These are phyloP conservation scores for Heliconius nattereri DNA, from an alignment of 1,140 invertebrate species.

Conservation along the genomic window DNA sequence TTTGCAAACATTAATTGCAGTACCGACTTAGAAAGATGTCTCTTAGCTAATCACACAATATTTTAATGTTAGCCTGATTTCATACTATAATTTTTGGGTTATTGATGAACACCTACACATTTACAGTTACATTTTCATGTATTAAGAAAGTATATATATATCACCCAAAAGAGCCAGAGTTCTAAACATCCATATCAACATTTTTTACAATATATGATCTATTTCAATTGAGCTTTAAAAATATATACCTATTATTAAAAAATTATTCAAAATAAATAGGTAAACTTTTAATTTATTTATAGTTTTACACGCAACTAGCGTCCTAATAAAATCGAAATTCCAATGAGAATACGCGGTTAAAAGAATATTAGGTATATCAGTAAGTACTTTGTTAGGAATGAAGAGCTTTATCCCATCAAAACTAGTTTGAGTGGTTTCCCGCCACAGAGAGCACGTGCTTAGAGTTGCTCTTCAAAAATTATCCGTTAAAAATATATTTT, in stretches of 20 bases:
- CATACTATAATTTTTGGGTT: too few species aligned
- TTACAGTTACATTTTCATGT: too few species aligned
- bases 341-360: constrained; percentile 1
- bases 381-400: constrained; percentile 11
- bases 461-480: not conserved
- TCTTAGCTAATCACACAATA: too few species aligned
- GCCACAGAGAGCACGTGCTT: constrained; percentile 8
- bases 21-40: too few species aligned
- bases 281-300: not conserved
- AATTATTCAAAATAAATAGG: not conserved
- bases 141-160: too few species aligned
- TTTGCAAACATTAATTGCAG: too few species aligned
- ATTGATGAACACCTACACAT: too few species aligned
- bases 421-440: constrained; percentile 15
- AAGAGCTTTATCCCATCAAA: constrained; percentile 9
- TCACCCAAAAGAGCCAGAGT: too few species aligned
- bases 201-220: too few species aligned
- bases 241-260: not conserved
- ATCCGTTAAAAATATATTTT: not conserved
- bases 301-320: not conserved
- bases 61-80: too few species aligned
- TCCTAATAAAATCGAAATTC: not conserved
- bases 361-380: not conserved
- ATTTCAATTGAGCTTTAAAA: too few species aligned
- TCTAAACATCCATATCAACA: too few species aligned